Evolutionary conservation across 2,888 invertebrate species (phyloP), one percentile per base, ranked within the genome.

Genomic region (Drosophila robusta): DNA sequence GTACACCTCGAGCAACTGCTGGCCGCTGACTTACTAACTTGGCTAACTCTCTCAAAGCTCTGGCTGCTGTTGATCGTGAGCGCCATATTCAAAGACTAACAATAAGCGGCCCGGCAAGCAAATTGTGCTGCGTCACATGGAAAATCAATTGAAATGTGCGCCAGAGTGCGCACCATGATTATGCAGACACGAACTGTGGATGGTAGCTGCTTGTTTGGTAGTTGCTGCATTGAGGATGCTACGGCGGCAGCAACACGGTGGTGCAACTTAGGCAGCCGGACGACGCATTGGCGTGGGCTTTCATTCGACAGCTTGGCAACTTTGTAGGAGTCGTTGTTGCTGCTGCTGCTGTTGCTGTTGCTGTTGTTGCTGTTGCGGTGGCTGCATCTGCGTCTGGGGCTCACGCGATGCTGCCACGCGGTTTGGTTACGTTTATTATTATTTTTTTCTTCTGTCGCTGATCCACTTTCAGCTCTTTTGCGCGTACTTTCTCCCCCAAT

Each of bases 361-460:
- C 9, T 60, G 69, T 22, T 54, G 55, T 5, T 66, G 54, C 24
- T 41, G 51, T 50, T 68, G 66, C 60, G 44, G 47, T 70, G 47
- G 65, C 60, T 75, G 75, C 65, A 65, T 52, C 75, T 75, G 79
- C 70, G 79, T 76, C 70, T 77, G 77, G 54, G 32, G 54, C 85
- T 80, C 89, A 87, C 85, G 89, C 87, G 81, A 87, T 80, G 89
- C 81, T 80, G 87, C 81, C 81, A 88, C 81, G 84, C 87, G 85
- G 89, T 85, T 79, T 84, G 87, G 88, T 89, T 89, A 87, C 88
- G 87, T 85, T 85, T 89, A 76, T 89, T 87, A 85, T 81, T 81
- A 56, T 86, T 82, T 38, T 63, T 61, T 56, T 69, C 41, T 29
- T 54, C 39, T 68, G 76, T 80, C 61, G 89, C 83, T 85, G 85